Percentiles rank a stretch among this genome's conserved stretches.
Evolutionary conservation across 2,113 vertebrate genomes (phyloP).

Genomic region (Halichoerus grypus): DNA sequence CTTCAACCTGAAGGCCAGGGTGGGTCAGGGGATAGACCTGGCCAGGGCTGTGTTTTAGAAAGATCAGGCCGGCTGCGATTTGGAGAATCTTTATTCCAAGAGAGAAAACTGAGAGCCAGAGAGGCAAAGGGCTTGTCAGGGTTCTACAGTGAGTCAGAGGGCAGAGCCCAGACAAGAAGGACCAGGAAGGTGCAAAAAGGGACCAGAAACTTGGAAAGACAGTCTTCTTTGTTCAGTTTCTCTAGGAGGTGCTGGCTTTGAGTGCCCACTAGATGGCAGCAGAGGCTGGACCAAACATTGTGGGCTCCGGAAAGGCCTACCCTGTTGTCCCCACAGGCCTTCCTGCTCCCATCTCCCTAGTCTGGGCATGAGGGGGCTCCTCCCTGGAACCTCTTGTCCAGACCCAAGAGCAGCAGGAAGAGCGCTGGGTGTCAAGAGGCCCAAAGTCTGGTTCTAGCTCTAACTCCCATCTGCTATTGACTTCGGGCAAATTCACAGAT

Average conservation of each 20-base stretch:
- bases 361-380: background rate
- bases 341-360: background rate
- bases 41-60: background rate
- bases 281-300: background rate
- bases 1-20: background rate
- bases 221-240: background rate
- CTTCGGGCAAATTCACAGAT: background rate
- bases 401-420: background rate
- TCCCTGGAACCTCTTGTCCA: background rate
- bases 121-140: background rate
- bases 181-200: background rate
- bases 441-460: background rate
- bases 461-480: background rate
- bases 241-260: background rate
- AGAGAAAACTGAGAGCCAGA: background rate
- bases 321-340: background rate
- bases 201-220: background rate
- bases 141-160: background rate
- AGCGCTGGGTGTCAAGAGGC: background rate
- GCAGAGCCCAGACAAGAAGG: background rate
- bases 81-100: background rate
- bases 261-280: constrained; percentile 8
- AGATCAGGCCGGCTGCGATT: background rate
- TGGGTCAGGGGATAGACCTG: background rate
- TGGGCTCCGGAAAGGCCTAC: accelerated